Percentiles rank a stretch among this genome's conserved stretches.
phyloP scores from a whole-genome alignment of 92 coral and sea anemone genomes.

The Zoanthus solanderi region DNA sequence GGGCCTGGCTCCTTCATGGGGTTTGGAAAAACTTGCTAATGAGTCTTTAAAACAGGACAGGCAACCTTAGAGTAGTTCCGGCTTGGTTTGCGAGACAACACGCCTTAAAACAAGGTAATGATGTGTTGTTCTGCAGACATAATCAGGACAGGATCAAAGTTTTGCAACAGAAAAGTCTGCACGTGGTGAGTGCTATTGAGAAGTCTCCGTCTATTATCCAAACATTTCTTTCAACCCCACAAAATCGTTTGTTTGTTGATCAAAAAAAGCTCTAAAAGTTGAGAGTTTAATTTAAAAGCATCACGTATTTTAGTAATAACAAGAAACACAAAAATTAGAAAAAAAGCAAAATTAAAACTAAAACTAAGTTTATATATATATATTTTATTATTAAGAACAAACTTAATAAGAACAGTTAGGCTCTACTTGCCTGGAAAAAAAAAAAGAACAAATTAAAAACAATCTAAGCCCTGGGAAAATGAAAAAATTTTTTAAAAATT shows the following conservation, averaged over 20 bases:
- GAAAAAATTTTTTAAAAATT: no score
- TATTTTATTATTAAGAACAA: no score
- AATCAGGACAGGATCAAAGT: not conserved
- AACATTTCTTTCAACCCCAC: not conserved
- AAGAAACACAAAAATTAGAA: no score
- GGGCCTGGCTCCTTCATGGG: not conserved
- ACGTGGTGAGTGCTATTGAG: conserved; percentile 9
- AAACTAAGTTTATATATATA: no score
- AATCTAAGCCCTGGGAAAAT: no score
- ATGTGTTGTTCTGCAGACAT: not conserved
- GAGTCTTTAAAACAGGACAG: not conserved
- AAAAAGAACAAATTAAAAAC: no score
- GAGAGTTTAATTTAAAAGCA: no score
- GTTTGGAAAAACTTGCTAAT: conserved; percentile 3
- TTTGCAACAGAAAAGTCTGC: not conserved
- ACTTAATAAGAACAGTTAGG: no score
- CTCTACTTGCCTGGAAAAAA: no score
- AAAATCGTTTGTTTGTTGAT: not conserved
- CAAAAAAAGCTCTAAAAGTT: no score
- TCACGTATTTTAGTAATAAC: no score
- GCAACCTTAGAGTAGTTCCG: conserved; percentile 25
- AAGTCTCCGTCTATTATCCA: not conserved
- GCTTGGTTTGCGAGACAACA: conserved; percentile 20
- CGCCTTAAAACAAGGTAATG: not conserved
- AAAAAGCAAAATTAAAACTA: no score